A percentile compares a stretch with the other conserved stretches of the same genome.
phyloP scores from a whole-genome alignment of 2,113 vertebrate genomes.

The Rhynchomys soricoides region DNA sequence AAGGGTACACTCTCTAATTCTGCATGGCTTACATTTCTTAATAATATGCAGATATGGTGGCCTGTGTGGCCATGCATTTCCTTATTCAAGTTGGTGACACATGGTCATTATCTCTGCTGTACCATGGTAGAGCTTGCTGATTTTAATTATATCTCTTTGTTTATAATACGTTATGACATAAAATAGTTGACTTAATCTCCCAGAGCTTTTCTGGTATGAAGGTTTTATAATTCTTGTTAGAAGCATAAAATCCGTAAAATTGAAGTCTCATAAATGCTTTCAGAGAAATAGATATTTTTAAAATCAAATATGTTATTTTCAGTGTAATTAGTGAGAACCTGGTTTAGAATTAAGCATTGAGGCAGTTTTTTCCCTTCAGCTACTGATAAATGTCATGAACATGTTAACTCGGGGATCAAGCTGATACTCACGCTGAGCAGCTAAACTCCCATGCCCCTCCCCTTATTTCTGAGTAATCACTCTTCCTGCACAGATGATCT shows the following conservation, averaged over 20 bases:
- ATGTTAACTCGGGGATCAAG: constrained; percentile 73
- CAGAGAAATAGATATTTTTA: constrained; percentile 4
- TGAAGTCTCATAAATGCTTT: constrained; percentile 59
- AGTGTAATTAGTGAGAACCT: constrained; percentile 34
- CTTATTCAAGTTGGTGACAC: constrained; percentile 19
- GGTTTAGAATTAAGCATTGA: constrained; percentile 20
- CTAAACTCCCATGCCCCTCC: constrained; percentile 78
- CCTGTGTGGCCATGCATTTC: background rate
- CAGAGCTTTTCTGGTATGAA: background rate
- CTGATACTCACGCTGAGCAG: constrained; percentile 73
- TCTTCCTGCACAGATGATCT: constrained; percentile 84
- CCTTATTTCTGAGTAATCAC: constrained; percentile 80
- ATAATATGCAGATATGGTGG: background rate
- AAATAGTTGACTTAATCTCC: constrained; percentile 40
- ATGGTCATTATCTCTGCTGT: constrained; percentile 10
- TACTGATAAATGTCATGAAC: constrained; percentile 72
- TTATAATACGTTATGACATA: constrained; percentile 36
- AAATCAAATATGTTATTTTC: constrained; percentile 48
- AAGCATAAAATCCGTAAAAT: constrained; percentile 39
- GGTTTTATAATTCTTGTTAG: constrained; percentile 10
- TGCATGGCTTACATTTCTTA: constrained; percentile 12
- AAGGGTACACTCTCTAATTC: background rate
- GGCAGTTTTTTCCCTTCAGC: constrained; percentile 45
- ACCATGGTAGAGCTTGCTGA: background rate
- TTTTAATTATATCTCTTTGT: constrained; percentile 49